Conservation (phyloP, 1,140 invertebrate species). For the Saccostrea glomerata region DNA sequence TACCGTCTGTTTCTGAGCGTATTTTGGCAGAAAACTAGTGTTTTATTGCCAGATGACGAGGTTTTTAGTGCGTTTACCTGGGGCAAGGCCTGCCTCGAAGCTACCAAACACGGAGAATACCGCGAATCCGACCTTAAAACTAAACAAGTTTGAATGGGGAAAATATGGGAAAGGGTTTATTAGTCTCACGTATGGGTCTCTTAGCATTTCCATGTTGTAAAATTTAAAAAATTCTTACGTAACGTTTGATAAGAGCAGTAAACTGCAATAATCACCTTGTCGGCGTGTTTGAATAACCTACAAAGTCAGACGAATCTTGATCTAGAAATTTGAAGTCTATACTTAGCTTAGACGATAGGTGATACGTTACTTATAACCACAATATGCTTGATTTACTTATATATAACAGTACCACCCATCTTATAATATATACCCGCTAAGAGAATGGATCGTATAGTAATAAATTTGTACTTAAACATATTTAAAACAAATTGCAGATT, state of each 20-base stretch:
- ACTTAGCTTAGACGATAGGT: too few species aligned
- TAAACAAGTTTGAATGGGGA: not conserved
- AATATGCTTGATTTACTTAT: too few species aligned
- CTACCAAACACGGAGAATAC: not conserved
- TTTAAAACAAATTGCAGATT: too few species aligned
- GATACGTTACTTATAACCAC: too few species aligned
- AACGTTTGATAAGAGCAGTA: not conserved
- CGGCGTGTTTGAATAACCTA: not conserved
- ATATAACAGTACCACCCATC: too few species aligned
- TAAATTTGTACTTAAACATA: too few species aligned
- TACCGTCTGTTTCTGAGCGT: not conserved
- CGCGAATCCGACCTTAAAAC: not conserved
- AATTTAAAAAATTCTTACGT: not conserved
- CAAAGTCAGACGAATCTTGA: not conserved
- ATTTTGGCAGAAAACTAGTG: constrained; percentile 20
- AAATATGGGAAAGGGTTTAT: not conserved
- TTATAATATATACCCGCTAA: too few species aligned
- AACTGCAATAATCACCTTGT: not conserved
- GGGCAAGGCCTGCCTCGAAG: not conserved
- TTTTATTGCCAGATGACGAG: constrained; percentile 10
- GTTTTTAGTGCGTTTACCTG: constrained; percentile 26
- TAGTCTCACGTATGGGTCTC: not conserved
- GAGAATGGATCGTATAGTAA: too few species aligned
- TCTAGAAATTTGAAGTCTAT: not conserved
- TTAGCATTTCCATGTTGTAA: not conserved